These are phyloP conservation scores for Lineus longissimus DNA, from an alignment of 1,140 invertebrate genomes.

Conservation along the genomic window DNA sequence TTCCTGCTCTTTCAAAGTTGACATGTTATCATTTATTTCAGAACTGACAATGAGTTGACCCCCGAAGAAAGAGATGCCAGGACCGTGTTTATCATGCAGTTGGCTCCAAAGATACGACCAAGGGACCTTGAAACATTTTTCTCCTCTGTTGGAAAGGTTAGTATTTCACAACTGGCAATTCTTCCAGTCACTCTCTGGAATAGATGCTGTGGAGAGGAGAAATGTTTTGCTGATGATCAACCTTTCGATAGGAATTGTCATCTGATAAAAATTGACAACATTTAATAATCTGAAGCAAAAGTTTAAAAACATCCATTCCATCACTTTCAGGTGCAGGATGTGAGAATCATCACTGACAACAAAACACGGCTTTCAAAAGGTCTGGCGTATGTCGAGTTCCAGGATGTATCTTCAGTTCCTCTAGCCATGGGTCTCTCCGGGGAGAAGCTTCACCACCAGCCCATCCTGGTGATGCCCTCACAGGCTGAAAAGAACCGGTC, in stretches of 20 bases:
- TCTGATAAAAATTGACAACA: no score
- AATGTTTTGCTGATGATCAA: no score
- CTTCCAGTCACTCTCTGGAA: not conserved
- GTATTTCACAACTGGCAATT: no score
- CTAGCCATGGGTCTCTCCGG: constrained; percentile 94
- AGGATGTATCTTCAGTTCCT: constrained; percentile 94
- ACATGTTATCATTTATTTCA: no score
- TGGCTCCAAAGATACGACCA: constrained; percentile 85
- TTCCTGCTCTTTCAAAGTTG: no score
- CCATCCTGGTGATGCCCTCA: constrained; percentile 96
- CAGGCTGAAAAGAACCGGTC: constrained; percentile 97
- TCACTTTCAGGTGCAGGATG: constrained; percentile 77
- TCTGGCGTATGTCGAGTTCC: constrained; percentile 99
- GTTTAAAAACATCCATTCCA: no score
- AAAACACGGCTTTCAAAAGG: constrained; percentile 98
- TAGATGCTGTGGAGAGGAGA: not conserved
- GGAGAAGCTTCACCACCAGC: constrained; percentile 93
- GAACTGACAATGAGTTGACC: constrained; percentile 64
- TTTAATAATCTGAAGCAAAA: not conserved
- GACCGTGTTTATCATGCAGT: constrained; percentile 86
- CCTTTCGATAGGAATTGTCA: no score
- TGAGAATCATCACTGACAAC: constrained; percentile 97
- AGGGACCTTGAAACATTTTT: constrained; percentile 99
- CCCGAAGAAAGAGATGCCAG: constrained; percentile 96
- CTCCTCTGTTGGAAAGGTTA: constrained; percentile 94